Evolutionary conservation across 2,113 vertebrate genomes (phyloP).

Genomic region (Neoarius graeffei): DNA sequence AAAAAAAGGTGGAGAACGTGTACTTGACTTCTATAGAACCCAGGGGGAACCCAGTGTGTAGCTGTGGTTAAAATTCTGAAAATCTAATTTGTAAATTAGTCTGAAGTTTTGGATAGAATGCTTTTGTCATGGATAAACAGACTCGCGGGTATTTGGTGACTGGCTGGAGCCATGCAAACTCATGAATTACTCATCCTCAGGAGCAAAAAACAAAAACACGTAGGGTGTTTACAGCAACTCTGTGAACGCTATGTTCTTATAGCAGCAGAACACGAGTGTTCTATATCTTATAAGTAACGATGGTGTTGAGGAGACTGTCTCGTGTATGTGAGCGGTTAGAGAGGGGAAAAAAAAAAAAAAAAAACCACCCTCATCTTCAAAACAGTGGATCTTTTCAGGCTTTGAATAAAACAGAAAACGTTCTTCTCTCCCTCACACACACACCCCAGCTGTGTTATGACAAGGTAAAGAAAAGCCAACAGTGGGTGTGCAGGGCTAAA

Average conservation of each 20-base stretch:
- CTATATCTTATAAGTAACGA: not conserved
- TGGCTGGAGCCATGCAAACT: no score
- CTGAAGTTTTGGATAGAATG: not conserved
- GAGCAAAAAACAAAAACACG: no score
- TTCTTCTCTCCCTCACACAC: not conserved
- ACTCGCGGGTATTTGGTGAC: no score
- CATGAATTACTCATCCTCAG: no score
- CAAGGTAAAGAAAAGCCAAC: slow-evolving; percentile 24
- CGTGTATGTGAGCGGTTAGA: not conserved
- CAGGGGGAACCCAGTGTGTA: no score
- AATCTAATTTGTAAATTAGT: not conserved
- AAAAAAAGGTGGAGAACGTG: no score
- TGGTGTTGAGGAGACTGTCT: not conserved
- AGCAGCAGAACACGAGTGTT: not conserved
- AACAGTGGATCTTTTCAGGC: not conserved
- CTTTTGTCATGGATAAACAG: no score
- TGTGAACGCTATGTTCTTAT: not conserved
- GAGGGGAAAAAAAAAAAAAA: no score
- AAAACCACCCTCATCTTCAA: not conserved
- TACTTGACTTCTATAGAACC: no score
- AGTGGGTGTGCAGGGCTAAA: no score
- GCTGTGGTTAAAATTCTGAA: no score
- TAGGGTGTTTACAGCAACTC: not conserved
- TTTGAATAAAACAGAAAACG: not conserved
- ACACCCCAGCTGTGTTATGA: not conserved